phyloP scores from a whole-genome alignment of 2,888 invertebrate species.

The Torymus aiolomorphi region DNA sequence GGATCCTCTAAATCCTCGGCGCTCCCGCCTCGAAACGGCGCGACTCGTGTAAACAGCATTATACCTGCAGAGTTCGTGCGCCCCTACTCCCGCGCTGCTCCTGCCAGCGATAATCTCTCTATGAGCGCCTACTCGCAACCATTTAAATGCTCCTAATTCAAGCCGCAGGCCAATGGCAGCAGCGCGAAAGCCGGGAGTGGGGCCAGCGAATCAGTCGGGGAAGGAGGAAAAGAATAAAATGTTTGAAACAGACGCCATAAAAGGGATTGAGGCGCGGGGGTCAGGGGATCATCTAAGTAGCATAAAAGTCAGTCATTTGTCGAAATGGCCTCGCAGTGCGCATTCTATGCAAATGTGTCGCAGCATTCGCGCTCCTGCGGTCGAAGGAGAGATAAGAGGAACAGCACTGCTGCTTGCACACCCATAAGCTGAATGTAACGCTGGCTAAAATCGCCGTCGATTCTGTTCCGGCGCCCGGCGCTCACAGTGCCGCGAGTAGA shows the following conservation, averaged over 20 bases:
- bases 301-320: constrained; percentile 31
- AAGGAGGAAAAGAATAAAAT: no score
- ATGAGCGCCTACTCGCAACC: not conserved
- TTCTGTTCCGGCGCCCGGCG: constrained; percentile 39
- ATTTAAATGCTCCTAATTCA: constrained; percentile 10
- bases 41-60: no score
- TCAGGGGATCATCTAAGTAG: constrained; percentile 7
- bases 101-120: no score
- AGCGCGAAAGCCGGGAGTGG: no score
- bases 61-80: no score
- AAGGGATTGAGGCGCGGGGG: constrained; percentile 2
- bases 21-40: no score
- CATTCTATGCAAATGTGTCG: constrained; percentile 36
- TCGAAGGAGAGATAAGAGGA: not conserved
- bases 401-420: not conserved
- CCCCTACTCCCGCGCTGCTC: no score
- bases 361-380: not conserved
- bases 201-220: no score
- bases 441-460: constrained; percentile 35
- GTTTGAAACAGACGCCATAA: constrained; percentile 1
- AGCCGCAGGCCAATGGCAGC: not conserved
- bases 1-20: constrained; percentile 72
- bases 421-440: constrained; percentile 17
- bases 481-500: constrained; percentile 24
- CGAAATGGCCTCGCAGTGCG: not conserved